phyloP scores from a whole-genome alignment of 2,797 vertebrate genomes.

The Rhynchotus rufescens region DNA sequence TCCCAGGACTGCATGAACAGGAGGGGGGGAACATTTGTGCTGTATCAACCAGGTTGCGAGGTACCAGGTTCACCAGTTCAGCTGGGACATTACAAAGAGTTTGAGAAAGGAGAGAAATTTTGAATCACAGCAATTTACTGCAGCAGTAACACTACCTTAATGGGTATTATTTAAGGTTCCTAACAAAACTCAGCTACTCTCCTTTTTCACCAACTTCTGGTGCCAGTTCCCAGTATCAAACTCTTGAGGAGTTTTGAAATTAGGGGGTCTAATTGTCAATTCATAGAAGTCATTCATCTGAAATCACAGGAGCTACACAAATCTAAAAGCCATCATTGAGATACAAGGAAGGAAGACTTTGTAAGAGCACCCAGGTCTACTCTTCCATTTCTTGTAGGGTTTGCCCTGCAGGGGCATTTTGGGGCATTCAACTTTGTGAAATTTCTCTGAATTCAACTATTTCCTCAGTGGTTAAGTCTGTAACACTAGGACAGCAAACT shows the following conservation, averaged over 20 bases:
- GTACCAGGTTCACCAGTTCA: background rate
- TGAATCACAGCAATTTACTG: background rate
- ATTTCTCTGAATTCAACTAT: background rate
- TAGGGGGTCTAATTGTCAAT: background rate
- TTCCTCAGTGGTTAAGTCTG: background rate
- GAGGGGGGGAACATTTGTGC: background rate
- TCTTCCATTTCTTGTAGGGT: background rate
- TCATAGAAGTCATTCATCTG: background rate
- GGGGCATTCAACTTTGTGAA: background rate
- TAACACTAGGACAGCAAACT: background rate
- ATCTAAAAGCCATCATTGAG: background rate
- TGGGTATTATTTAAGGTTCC: background rate
- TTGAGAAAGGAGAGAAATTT: conserved; percentile 15
- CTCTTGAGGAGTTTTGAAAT: background rate
- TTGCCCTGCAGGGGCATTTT: background rate
- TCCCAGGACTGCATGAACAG: background rate
- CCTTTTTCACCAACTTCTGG: background rate
- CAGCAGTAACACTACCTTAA: background rate
- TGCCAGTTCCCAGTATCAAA: background rate
- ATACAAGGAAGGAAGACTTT: background rate
- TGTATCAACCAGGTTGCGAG: background rate
- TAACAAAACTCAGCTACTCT: background rate
- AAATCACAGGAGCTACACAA: background rate
- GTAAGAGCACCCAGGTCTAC: background rate
- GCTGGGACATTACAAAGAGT: background rate